Conservation (phyloP, 2,113 vertebrate genomes). For the Stegostoma tigrinum region DNA sequence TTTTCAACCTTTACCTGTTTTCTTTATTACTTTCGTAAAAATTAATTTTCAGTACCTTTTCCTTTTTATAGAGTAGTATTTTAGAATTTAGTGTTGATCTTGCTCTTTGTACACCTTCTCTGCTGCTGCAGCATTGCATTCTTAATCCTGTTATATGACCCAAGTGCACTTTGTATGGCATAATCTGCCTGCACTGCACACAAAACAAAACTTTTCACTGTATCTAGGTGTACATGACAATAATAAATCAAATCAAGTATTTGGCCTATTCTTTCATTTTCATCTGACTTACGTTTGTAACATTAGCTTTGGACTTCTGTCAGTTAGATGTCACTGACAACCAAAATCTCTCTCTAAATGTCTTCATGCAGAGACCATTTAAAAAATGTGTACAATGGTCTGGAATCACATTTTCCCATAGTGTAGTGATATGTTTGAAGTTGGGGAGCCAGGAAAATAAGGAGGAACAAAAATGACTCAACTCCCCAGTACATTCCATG, state of each 20-base stretch:
- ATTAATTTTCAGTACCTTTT: neutral
- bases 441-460: neutral
- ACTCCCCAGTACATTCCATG: neutral
- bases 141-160: too few relatives aligned
- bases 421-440: neutral
- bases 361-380: neutral
- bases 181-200: too few relatives aligned
- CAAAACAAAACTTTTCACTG: too few relatives aligned
- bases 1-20: neutral
- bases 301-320: neutral
- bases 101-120: too few relatives aligned
- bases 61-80: neutral
- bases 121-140: too few relatives aligned
- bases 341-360: neutral
- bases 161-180: too few relatives aligned
- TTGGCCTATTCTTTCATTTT: neutral
- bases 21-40: neutral
- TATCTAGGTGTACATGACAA: too few relatives aligned
- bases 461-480: neutral
- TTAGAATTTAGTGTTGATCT: neutral
- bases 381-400: neutral
- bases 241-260: too few relatives aligned
- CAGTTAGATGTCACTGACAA: neutral
- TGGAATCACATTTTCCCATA: neutral
- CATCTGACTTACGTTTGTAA: neutral